Evolutionary conservation across 1,140 invertebrate genomes (phyloP), one percentile per base, ranked within the genome.

Genomic region (Batillaria attramentaria): DNA sequence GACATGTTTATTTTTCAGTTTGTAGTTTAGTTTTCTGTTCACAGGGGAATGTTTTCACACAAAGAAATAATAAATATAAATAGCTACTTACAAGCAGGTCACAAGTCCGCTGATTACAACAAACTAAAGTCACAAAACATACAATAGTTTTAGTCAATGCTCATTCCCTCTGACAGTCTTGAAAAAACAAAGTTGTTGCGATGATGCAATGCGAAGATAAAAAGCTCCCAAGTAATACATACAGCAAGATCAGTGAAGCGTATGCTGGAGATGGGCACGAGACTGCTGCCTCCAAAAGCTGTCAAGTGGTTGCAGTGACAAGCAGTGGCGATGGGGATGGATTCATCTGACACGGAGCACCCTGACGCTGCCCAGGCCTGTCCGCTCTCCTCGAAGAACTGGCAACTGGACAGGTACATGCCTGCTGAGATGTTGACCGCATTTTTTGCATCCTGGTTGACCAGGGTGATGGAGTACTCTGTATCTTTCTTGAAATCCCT

Each of bases 241-340:
- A 89, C 88, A 37, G 77, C 76, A 5, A 89, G 75, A 73, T 89
- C 88, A 24, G 84, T 66, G 77, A 89, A 88, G 43, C 81, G 79
- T 2, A 89, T 83, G 60, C 84, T 84, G 60, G 82, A 76, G 35
- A 84, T 80, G 35, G 88, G 84, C 10, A 87, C 83, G 37, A 89
- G 79, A 57, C 87, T 80, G 68, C 84, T 83, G 2, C 87, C 86
- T 33, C 88, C 87, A 84, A 88, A 89, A 8, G 87, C 82, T n/a
- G 88, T 89, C 69, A 87, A 79, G 66, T 89, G 88, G 74, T 87
- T 83, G 83, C 87, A 89, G 41, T 72, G 46, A 74, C 88, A 89
- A 13, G 76, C 79, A 18, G 86, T 84, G 46, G 78, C 80, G 4
- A 43, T 66, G 16, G 82, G 62, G 5, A 84, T 86, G 24, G 85